A percentile compares a stretch with the other conserved stretches of the same genome.
phyloP scores from a whole-genome alignment of 2,113 vertebrate species.

The Brachirus orientalis region DNA sequence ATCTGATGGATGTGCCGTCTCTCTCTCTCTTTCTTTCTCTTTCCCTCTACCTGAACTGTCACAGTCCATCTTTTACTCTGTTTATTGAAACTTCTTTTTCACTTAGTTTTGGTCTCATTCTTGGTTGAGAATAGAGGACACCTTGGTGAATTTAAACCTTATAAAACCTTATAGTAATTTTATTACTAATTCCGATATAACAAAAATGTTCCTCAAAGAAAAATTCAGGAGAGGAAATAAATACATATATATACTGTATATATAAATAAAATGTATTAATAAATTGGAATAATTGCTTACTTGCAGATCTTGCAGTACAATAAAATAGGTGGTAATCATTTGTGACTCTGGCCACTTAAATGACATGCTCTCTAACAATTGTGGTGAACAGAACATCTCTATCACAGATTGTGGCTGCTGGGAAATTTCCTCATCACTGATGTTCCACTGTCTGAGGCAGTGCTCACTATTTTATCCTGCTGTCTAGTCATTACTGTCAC shows the following conservation, averaged over 20 bases:
- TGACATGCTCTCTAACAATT: no score
- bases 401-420: background rate
- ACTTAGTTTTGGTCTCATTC: background rate
- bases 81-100: conserved; percentile 27
- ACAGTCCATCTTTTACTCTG: conserved; percentile 45
- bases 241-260: no score
- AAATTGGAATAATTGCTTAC: no score
- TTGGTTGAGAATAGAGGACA: background rate
- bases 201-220: no score
- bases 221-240: no score
- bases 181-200: no score
- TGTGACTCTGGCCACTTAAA: no score
- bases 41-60: conserved; percentile 57
- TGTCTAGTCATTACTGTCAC: conserved; percentile 57
- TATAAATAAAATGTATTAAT: no score
- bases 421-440: conserved; percentile 58
- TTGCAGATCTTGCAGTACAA: no score
- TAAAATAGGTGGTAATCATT: no score
- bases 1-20: conserved; percentile 95
- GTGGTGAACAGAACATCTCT: no score
- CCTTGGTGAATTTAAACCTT: background rate
- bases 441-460: conserved; percentile 53
- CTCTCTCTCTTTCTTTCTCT: conserved; percentile 13
- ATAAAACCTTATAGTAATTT: no score
- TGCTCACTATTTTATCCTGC: conserved; percentile 33